phyloP scores from a whole-genome alignment of 1,140 invertebrate genomes.

The Plodia interpunctella region DNA sequence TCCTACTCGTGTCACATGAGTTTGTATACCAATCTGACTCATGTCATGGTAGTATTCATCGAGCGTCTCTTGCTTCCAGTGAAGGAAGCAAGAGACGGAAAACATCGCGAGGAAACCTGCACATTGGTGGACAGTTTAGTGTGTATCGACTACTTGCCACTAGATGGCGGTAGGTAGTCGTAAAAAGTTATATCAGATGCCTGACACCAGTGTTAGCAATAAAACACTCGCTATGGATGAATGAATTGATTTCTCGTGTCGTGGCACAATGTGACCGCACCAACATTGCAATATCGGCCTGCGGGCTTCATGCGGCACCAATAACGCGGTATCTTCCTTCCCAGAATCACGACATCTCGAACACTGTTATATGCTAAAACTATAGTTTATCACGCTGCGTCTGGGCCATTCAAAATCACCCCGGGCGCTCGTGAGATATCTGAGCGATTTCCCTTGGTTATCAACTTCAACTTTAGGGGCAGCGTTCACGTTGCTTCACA shows the following conservation, averaged over 20 bases:
- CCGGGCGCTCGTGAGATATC: background rate
- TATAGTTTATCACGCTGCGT: background rate
- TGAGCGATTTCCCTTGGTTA: conserved; percentile 5
- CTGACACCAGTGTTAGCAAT: no score
- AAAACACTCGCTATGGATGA: no score
- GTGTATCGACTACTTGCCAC: no score
- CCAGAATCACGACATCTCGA: conserved; percentile 8
- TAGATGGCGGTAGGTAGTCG: no score
- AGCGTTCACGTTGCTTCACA: background rate
- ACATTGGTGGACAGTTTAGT: no score
- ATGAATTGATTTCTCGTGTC: background rate
- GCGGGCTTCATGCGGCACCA: conserved; percentile 5
- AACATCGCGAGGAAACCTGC: no score
- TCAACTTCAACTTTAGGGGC: background rate
- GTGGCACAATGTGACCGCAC: background rate
- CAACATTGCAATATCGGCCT: background rate
- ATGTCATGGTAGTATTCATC: no score
- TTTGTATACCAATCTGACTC: no score
- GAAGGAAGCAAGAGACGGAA: no score
- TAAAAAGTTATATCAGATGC: no score
- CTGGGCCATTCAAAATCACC: background rate
- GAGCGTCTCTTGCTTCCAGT: no score
- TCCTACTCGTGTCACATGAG: no score
- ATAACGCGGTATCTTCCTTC: conserved; percentile 13
- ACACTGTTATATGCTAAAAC: conserved; percentile 13